phyloP scores from a whole-genome alignment of 2,888 invertebrate genomes.

The Zhengitettix transpicula region DNA sequence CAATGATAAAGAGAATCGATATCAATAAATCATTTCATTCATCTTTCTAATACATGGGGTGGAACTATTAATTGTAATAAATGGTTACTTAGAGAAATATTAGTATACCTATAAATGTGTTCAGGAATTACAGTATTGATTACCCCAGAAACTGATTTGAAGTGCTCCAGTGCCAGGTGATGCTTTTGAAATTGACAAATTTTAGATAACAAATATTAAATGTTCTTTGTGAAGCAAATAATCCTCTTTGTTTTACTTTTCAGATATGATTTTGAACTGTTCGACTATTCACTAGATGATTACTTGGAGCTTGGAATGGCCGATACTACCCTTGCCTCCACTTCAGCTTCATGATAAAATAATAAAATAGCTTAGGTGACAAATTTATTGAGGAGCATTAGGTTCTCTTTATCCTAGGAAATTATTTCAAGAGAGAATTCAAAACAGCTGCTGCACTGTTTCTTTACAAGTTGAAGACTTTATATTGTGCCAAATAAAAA shows the following conservation, averaged over 20 bases:
- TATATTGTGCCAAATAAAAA: neutral
- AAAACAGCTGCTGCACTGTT: neutral
- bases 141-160: too few relatives aligned
- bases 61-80: too few relatives aligned
- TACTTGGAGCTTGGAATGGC: constrained; percentile 33
- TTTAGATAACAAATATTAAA: too few relatives aligned
- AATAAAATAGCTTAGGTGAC: neutral
- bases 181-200: too few relatives aligned
- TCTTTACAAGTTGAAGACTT: neutral
- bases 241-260: constrained; percentile 21
- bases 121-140: too few relatives aligned
- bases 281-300: constrained; percentile 62
- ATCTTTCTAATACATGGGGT: too few relatives aligned
- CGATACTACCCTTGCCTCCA: neutral
- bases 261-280: constrained; percentile 75
- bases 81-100: too few relatives aligned
- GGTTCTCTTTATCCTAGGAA: neutral
- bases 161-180: too few relatives aligned
- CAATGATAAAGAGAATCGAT: too few relatives aligned
- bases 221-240: too few relatives aligned
- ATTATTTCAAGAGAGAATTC: neutral
- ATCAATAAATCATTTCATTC: too few relatives aligned
- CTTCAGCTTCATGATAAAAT: neutral
- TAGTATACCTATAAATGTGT: neutral
- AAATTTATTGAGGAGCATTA: too few relatives aligned